Conservation (phyloP, 1,140 invertebrate species). For the Homarus americanus region DNA sequence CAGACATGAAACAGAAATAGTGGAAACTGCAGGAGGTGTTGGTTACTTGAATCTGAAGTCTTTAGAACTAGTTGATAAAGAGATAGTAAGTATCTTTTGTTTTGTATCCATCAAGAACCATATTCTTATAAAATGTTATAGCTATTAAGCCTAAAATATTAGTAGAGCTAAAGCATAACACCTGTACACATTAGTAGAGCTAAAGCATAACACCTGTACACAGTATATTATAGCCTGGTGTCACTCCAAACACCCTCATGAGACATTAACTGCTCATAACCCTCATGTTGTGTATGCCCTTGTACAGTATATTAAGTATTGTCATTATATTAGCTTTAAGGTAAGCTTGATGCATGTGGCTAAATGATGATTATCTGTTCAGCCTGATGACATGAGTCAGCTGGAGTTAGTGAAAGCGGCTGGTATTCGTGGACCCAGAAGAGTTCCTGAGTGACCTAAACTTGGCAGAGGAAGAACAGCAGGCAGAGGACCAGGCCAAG, state of each 20-base stretch:
- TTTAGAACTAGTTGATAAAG: constrained; percentile 77
- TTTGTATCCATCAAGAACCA: no score
- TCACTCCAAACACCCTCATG: no score
- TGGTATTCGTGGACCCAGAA: constrained; percentile 21
- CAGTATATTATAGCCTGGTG: no score
- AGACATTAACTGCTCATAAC: no score
- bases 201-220: no score
- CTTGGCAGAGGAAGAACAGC: constrained; percentile 63
- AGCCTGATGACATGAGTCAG: constrained; percentile 51
- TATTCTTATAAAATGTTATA: no score
- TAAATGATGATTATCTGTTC: background rate
- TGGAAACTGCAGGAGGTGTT: constrained; percentile 79
- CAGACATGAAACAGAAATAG: constrained; percentile 55
- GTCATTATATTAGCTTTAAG: background rate
- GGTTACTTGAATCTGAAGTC: constrained; percentile 79
- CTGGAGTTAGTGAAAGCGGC: constrained; percentile 36
- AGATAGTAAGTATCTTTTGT: constrained; percentile 58
- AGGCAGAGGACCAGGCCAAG: constrained; percentile 62
- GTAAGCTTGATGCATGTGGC: background rate
- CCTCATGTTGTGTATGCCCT: no score
- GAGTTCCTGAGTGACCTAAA: constrained; percentile 74
- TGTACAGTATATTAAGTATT: background rate
- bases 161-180: no score
- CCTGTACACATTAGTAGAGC: no score
- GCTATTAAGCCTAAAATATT: no score